Base-by-base conservation (phyloP, 2,888 invertebrate genomes). In the Tetragonula carbonaria region DNA sequence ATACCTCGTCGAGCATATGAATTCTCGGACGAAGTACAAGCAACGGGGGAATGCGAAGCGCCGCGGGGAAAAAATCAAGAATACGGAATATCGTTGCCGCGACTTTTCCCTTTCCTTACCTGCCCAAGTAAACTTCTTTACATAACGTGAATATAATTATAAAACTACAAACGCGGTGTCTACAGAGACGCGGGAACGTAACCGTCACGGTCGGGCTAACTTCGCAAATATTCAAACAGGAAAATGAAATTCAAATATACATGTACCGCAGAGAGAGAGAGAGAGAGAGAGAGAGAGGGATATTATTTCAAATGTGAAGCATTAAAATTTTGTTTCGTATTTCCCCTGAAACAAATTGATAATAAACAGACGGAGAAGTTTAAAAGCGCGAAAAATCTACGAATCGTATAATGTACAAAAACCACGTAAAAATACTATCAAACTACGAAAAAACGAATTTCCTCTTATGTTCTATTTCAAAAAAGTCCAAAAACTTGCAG, bases 21-120 rank as follows among this genome's bases (percentile, higher is more conserved):
- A 62, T 80, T 55, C 55, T 53, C 51, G 67, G 62, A 67, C 51
- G 53, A 70, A 38, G 21, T 21, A 33, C 50, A 78, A 67, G 45
- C 66, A 59, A 50, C 28, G 14, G 4, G 33, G 4, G 18, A 51
- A 21, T 45, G 55, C 21, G 45, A n/a, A 66, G 57, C 66, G 53
- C 13, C n/a, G 8, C 5, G 33, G 38, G 38, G n/a, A 28, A 57
- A 28, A 28, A 74, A n/a, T 21, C n/a, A 51, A 74, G 21, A 33
- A 57, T 6, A 59, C 18, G 16, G 45, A 21, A 28, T 62, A 59
- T 45, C 53, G 51, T 28, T 38, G 11, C n/a, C 4, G 23, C 11
- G 33, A 33, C 16, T 65, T 51, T 57, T 0, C 0, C 11, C 18
- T 33, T 3, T 3, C 33, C 3, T 33, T 33, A 1, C 5, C 8